phyloP scores from a whole-genome alignment of 2,888 invertebrate genomes.

The Pollenia amentaria region DNA sequence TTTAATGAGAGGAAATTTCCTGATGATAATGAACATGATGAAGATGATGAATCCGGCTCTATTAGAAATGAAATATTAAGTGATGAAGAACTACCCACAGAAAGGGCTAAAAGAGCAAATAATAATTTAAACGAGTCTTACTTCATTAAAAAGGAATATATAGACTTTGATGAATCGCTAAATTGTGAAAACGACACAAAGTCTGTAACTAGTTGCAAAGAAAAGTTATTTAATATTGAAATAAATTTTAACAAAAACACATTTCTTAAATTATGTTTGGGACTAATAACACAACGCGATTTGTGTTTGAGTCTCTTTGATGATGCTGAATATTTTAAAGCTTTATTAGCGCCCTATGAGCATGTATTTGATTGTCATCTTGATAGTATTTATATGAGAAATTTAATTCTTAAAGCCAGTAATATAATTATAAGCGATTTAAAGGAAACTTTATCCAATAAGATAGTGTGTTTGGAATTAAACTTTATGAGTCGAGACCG shows the following conservation, averaged over 20 bases:
- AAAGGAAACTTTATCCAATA: conserved; percentile 22
- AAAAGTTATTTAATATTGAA: background rate
- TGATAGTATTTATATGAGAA: background rate
- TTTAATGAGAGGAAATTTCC: background rate
- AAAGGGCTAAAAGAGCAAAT: background rate
- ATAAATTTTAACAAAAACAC: conserved; percentile 7
- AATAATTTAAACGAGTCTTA: background rate
- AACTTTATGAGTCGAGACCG: background rate
- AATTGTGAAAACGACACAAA: too few relatives aligned
- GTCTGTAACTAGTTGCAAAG: background rate
- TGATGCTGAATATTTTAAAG: conserved; percentile 41
- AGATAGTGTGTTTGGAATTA: conserved; percentile 49
- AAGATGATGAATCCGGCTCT: background rate
- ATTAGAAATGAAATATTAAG: conserved; percentile 27
- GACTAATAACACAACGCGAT: conserved; percentile 33
- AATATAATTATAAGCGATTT: conserved; percentile 10
- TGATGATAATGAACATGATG: background rate
- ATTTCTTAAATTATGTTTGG: conserved; percentile 46
- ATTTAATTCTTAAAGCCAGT: conserved; percentile 12
- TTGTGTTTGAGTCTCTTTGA: conserved; percentile 39
- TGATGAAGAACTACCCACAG: background rate
- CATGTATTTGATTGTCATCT: conserved; percentile 27
- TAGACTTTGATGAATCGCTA: background rate
- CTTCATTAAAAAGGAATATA: background rate
- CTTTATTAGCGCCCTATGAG: conserved; percentile 35